Percentiles rank a stretch among this genome's conserved stretches.
phyloP scores from a whole-genome alignment of 2,888 invertebrate species.

The Micropterix aruncella region DNA sequence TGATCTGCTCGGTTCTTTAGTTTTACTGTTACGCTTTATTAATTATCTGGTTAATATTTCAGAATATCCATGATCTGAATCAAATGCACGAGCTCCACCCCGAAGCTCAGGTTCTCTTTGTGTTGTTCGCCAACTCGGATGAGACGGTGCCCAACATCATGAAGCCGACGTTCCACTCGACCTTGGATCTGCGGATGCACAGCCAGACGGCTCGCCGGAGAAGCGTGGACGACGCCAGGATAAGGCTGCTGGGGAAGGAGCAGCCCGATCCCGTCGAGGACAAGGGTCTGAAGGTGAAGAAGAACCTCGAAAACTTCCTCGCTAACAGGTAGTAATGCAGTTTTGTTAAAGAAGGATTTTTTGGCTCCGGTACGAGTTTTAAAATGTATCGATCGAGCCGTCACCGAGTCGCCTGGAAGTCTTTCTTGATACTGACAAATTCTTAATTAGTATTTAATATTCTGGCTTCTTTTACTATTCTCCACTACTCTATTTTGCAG shows the following conservation, averaged over 20 bases:
- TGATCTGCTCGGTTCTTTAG: background rate
- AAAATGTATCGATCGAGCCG: too few species aligned
- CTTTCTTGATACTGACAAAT: too few species aligned
- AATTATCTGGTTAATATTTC: conserved; percentile 10
- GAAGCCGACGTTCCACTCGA: background rate
- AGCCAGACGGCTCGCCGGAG: background rate
- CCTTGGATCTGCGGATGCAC: conserved; percentile 10
- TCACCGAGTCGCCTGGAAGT: too few species aligned
- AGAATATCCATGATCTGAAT: conserved; percentile 35
- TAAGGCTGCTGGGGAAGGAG: conserved; percentile 21
- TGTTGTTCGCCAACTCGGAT: conserved; percentile 25
- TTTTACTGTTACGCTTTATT: background rate
- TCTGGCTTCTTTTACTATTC: too few species aligned
- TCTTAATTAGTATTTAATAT: too few species aligned
- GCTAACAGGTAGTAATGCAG: background rate
- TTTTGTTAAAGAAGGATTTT: too few species aligned
- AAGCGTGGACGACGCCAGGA: conserved; percentile 17
- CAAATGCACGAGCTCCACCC: conserved; percentile 30
- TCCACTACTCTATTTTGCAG: too few species aligned
- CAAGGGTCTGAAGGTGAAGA: background rate
- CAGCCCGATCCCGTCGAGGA: conserved; percentile 20
- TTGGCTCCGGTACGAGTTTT: too few species aligned
- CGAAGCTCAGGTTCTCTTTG: conserved; percentile 26
- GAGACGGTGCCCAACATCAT: conserved; percentile 9
- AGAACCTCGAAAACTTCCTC: background rate